Evolutionary conservation across 2,113 vertebrate genomes (phyloP).

Genomic region (Meleagris gallopavo): DNA sequence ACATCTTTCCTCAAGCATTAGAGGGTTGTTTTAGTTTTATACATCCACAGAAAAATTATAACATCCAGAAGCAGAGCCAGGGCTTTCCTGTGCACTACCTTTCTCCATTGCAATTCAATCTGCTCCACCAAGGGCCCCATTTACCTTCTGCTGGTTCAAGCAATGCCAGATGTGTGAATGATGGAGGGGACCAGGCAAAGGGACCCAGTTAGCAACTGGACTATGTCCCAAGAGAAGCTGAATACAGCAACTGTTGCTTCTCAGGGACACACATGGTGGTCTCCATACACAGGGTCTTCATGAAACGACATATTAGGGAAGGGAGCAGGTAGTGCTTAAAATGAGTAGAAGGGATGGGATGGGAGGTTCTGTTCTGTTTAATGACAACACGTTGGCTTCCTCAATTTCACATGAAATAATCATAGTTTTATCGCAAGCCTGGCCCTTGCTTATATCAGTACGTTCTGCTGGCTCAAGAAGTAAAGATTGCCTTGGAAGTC

Average conservation of each 20-base stretch:
- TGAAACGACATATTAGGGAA: not conserved
- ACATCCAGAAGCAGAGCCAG: not conserved
- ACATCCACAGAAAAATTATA: not conserved
- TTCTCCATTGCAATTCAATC: accelerated
- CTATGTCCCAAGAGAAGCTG: not conserved
- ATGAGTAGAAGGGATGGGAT: not conserved
- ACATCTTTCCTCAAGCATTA: not conserved
- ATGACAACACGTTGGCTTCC: not conserved
- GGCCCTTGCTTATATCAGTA: not conserved
- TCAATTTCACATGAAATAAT: not conserved
- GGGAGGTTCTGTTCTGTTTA: not conserved
- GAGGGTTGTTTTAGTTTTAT: not conserved
- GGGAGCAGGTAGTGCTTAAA: not conserved
- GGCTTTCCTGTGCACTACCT: not conserved
- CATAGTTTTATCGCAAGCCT: not conserved
- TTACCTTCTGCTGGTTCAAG: not conserved
- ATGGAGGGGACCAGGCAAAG: not conserved
- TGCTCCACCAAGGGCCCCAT: not conserved
- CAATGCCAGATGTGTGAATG: not conserved
- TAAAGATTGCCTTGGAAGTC: not conserved
- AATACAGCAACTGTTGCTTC: not conserved
- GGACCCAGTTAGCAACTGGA: not conserved
- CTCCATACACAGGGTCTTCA: not conserved
- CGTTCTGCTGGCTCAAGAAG: not conserved
- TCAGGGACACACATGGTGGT: not conserved